Evolutionary conservation across 2,113 vertebrate genomes (phyloP).

Genomic region (Lipophrys pholis): DNA sequence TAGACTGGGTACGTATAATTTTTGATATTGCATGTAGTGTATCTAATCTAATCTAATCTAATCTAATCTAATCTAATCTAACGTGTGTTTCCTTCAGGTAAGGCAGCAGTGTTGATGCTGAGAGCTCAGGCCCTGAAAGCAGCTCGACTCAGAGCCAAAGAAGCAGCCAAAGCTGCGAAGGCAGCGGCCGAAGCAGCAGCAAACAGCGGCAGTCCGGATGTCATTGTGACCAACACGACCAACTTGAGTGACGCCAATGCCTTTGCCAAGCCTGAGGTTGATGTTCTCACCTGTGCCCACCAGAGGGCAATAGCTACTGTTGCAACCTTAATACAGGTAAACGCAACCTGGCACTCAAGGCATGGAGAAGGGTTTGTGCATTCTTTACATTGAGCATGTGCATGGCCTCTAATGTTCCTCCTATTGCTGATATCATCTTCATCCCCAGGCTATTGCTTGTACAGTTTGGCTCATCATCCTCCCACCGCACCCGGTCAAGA

Average conservation of each 20-base stretch:
- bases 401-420: too few relatives aligned
- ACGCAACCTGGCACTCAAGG: neutral
- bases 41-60: neutral
- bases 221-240: slow-evolving; percentile 63
- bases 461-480: slow-evolving; percentile 83
- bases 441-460: slow-evolving; percentile 77
- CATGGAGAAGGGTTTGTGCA: neutral
- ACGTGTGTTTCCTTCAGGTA: slow-evolving; percentile 63
- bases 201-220: slow-evolving; percentile 68
- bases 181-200: slow-evolving; percentile 79
- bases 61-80: neutral
- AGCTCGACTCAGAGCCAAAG: slow-evolving; percentile 59
- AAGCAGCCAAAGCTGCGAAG: slow-evolving; percentile 79
- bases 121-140: slow-evolving; percentile 83
- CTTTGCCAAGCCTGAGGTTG: slow-evolving; percentile 50
- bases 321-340: slow-evolving; percentile 76
- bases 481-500: slow-evolving; percentile 84
- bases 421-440: neutral
- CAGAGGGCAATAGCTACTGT: slow-evolving; percentile 80
- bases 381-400: neutral
- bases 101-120: slow-evolving; percentile 85
- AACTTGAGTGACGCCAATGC: slow-evolving; percentile 14
- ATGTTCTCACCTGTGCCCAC: slow-evolving; percentile 73
- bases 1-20: too few relatives aligned
- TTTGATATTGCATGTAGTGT: too few relatives aligned